A percentile compares a stretch with the other conserved stretches of the same genome.
phyloP scores from a whole-genome alignment of 2,113 vertebrate genomes.

The Mellivora capensis region DNA sequence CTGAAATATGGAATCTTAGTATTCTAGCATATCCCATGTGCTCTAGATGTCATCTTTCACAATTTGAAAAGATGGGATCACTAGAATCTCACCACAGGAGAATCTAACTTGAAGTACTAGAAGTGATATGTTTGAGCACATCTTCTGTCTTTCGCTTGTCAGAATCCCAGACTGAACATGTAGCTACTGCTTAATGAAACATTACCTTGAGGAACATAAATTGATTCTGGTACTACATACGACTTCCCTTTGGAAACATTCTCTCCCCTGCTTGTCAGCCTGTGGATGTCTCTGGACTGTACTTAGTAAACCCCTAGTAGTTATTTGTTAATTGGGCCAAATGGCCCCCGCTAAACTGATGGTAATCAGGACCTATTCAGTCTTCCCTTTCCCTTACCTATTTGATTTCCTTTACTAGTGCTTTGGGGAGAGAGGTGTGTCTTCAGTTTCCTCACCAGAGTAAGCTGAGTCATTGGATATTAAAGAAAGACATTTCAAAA shows the following conservation, averaged over 20 bases:
- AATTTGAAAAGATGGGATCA: background rate
- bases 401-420: background rate
- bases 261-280: background rate
- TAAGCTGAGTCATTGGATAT: background rate
- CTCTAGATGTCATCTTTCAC: background rate
- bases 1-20: background rate
- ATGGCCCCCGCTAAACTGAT: background rate
- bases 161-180: background rate
- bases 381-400: background rate
- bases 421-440: background rate
- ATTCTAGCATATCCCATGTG: background rate
- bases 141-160: background rate
- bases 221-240: background rate
- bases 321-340: slow-evolving; percentile 49
- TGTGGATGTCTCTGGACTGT: background rate
- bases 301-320: slow-evolving; percentile 37
- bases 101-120: background rate
- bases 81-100: background rate
- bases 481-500: background rate
- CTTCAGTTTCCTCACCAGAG: background rate
- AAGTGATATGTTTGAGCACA: background rate
- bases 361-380: background rate
- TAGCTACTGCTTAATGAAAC: background rate
- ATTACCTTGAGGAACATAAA: background rate
- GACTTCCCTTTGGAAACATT: slow-evolving; percentile 34